Percentiles rank a stretch among this genome's conserved stretches.
phyloP scores from a whole-genome alignment of 2,113 vertebrate genomes.

The Psettodes erumei region DNA sequence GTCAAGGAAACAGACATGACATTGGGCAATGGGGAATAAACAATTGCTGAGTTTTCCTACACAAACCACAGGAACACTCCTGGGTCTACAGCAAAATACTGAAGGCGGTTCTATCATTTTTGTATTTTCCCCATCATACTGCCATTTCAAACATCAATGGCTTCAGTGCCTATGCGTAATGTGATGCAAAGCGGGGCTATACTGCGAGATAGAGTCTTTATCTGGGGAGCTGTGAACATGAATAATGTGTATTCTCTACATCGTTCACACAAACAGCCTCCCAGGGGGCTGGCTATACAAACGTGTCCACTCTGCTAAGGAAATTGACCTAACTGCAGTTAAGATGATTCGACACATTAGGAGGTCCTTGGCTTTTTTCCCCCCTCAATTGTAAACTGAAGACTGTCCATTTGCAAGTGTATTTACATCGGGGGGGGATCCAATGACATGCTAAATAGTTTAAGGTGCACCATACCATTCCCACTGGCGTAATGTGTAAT shows the following conservation, averaged over 20 bases:
- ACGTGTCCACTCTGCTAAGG: conserved; percentile 58
- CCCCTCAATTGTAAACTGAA: conserved; percentile 35
- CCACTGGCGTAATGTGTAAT: conserved; percentile 39
- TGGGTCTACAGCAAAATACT: conserved; percentile 44
- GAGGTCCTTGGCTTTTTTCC: conserved; percentile 32
- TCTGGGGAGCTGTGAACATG: conserved; percentile 61
- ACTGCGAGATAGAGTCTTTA: conserved; percentile 60
- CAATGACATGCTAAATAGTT: conserved; percentile 55
- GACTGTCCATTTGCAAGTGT: conserved; percentile 49
- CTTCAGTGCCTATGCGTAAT: conserved; percentile 46
- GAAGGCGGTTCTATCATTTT: conserved; percentile 53
- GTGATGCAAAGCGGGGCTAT: conserved; percentile 59
- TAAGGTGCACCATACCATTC: conserved; percentile 44
- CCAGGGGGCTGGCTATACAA: conserved; percentile 57
- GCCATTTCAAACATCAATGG: conserved; percentile 70
- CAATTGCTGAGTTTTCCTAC: conserved; percentile 62
- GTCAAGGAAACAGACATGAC: conserved; percentile 53
- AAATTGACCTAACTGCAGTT: conserved; percentile 67
- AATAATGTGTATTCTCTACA: conserved; percentile 70
- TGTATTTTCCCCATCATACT: conserved; percentile 53
- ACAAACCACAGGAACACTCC: conserved; percentile 61
- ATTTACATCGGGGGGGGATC: conserved; percentile 47
- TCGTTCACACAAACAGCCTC: conserved; percentile 62
- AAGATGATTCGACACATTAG: conserved; percentile 57
- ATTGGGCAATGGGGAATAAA: conserved; percentile 63